Evolutionary conservation across 2,797 vertebrate species (phyloP).

Genomic region (Thamnophis elegans): DNA sequence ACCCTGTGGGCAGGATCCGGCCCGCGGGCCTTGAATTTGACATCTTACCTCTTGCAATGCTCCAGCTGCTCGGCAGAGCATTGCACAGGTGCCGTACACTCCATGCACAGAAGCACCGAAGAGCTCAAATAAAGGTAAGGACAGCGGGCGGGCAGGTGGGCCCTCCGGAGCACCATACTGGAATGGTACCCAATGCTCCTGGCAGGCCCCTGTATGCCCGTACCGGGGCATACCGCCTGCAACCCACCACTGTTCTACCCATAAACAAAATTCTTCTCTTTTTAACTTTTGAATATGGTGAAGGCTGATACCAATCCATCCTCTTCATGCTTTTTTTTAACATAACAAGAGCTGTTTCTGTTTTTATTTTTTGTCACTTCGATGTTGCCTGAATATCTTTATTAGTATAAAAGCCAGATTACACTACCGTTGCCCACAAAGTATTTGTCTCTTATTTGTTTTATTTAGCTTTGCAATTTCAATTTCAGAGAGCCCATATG

Average conservation of each 20-base stretch:
- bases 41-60: too few species aligned
- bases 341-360: neutral
- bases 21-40: too few species aligned
- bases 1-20: too few species aligned
- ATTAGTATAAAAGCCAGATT: slow-evolving; percentile 50
- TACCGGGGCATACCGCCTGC: too few species aligned
- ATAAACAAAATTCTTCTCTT: neutral
- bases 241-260: neutral
- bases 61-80: too few species aligned
- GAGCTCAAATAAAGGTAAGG: too few species aligned
- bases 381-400: slow-evolving; percentile 35
- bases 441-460: slow-evolving; percentile 22
- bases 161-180: too few species aligned
- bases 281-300: neutral
- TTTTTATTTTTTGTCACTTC: slow-evolving; percentile 1
- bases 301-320: neutral
- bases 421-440: slow-evolving; percentile 20
- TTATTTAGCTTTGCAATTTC: slow-evolving; percentile 45
- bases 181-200: too few species aligned
- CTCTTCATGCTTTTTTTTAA: neutral
- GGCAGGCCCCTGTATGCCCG: too few species aligned
- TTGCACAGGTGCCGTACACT: too few species aligned
- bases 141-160: too few species aligned
- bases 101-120: too few species aligned
- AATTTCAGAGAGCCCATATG: slow-evolving; percentile 20